Base-by-base conservation (phyloP, 92 coral and sea anemone species). In the Palythoa grandiflora region DNA sequence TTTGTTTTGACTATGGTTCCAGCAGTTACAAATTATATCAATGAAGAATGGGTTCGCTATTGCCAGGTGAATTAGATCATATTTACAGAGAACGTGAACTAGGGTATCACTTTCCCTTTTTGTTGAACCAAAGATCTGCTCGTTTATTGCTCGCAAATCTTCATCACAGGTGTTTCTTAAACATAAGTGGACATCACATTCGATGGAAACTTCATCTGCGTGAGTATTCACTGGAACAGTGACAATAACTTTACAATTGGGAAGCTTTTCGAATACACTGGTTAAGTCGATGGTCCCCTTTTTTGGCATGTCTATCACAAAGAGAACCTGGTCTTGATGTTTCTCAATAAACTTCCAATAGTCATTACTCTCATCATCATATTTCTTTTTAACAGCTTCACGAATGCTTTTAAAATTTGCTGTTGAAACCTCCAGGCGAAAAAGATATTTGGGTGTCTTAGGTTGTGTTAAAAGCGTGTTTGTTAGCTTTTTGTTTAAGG, bases 261-360 rank as follows among this genome's bases (percentile, higher is more conserved):
- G 28, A 28, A 28, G 28, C 28, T 28, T 28, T 28, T 28, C 28
- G 28, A 28, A 28, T 28, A 28, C 0, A 0, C 28, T 28, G 28
- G 28, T 28, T 28, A 28, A 28, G 57, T 79, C 73, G 37, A 79
- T 61, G 12, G 36, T 59, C 61, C 84, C 84, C 40, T 39, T 79
- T 73, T 60, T 79, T 13, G 84, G 84, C 84, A 79, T 79, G 68
- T 79, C 84, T 47, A 79, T 11, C 4, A 79, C n/a, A 17, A 79
- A 79, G 20, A 79, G n/a, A 61, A 79, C 72, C n/a, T 79, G 37
- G 5, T 79, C 84, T 15, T 61, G 84, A 44, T 61, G 16, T 17
- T 17, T 39, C 13, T 16, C 40, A 40, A 39, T 11, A 28, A 79
- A 79, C 57, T 61, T 17, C 84, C 55, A 60, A 39, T 79, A 79